Conservation (phyloP, 2,888 invertebrate genomes). For the Xylota sylvarum region DNA sequence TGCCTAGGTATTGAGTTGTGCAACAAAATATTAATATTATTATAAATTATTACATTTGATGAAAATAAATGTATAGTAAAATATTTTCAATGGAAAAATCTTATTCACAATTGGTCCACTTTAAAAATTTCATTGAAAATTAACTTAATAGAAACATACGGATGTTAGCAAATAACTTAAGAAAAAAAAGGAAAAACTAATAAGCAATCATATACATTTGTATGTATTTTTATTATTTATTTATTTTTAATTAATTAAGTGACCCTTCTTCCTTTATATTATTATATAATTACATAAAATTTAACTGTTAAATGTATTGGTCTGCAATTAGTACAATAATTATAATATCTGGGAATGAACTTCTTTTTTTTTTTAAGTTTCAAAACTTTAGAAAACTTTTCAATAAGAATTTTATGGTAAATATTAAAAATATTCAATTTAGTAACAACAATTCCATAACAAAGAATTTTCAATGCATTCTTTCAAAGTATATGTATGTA, state of each 20-base stretch:
- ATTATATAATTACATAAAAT: constrained; percentile 21
- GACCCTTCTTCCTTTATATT: constrained; percentile 2
- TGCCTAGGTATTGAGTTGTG: constrained; percentile 63
- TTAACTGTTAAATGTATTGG: constrained; percentile 34
- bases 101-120: constrained; percentile 85
- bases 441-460: constrained; percentile 45
- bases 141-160: constrained; percentile 34
- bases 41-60: constrained; percentile 22
- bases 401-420: constrained; percentile 18
- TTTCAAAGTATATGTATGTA: constrained; percentile 1
- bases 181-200: background rate
- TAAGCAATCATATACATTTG: background rate
- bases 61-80: constrained; percentile 35
- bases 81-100: constrained; percentile 78
- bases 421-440: constrained; percentile 21
- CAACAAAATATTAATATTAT: constrained; percentile 61
- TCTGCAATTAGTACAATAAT: constrained; percentile 39
- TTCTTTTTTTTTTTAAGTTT: constrained; percentile 12
- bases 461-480: background rate
- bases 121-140: constrained; percentile 80
- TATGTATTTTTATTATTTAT: background rate
- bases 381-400: constrained; percentile 7
- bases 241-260: constrained; percentile 9
- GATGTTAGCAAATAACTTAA: constrained; percentile 15
- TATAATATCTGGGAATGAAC: constrained; percentile 36